Conservation (phyloP, 2,888 invertebrate genomes). For the Malachius bipustulatus region DNA sequence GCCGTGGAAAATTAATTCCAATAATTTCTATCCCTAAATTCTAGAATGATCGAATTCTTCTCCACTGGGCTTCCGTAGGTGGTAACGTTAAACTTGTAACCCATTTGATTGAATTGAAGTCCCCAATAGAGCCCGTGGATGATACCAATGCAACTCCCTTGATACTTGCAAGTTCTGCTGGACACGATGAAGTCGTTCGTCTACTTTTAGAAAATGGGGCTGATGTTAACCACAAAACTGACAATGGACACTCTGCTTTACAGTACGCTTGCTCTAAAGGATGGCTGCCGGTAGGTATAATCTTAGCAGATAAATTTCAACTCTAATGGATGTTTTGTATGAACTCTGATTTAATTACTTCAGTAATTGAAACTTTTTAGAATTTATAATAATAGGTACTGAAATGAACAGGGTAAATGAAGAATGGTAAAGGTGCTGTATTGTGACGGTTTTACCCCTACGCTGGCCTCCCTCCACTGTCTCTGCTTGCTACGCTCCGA, state of each 20-base stretch:
- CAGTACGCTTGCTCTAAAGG: constrained; percentile 83
- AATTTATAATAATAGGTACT: no score
- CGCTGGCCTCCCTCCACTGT: no score
- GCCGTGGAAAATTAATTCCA: constrained; percentile 8
- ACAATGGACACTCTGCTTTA: constrained; percentile 64
- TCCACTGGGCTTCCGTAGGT: constrained; percentile 72
- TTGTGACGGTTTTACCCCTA: no score
- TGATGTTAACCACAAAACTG: constrained; percentile 58
- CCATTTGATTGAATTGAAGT: constrained; percentile 52
- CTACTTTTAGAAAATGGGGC: constrained; percentile 56
- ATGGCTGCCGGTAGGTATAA: constrained; percentile 48
- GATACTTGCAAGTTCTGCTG: constrained; percentile 70
- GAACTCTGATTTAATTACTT: neutral
- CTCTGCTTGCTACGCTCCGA: no score
- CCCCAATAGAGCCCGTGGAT: constrained; percentile 57
- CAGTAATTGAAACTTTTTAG: no score
- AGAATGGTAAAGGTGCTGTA: no score
- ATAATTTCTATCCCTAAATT: constrained; percentile 8
- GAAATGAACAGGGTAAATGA: no score
- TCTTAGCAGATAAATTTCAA: constrained; percentile 6
- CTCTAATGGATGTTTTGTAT: constrained; percentile 6
- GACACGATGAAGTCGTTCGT: constrained; percentile 54
- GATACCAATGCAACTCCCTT: constrained; percentile 68
- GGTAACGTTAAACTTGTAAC: constrained; percentile 64
- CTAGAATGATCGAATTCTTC: constrained; percentile 56